Evolutionary conservation across 2,888 invertebrate genomes (phyloP).

Genomic region (Meliscaeva auricollis): DNA sequence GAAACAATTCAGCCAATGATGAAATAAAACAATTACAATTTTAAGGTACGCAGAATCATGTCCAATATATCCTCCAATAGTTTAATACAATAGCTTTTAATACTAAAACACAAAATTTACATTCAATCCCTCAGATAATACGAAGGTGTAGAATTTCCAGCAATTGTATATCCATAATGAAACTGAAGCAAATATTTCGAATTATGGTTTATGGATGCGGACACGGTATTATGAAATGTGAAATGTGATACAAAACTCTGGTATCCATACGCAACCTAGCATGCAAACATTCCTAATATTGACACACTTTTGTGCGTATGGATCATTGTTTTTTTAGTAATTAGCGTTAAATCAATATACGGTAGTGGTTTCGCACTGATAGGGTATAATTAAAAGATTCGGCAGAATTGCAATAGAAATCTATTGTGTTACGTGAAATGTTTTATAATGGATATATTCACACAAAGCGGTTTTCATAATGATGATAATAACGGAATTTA

Average conservation of each 20-base stretch:
- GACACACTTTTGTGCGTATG: background rate
- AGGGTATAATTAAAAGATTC: conserved; percentile 63
- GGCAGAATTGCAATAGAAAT: conserved; percentile 32
- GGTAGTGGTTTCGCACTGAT: conserved; percentile 17
- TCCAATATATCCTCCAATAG: background rate
- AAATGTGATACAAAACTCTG: background rate
- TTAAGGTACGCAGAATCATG: background rate
- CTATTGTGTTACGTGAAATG: conserved; percentile 30
- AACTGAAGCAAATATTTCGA: background rate
- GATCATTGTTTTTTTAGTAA: conserved; percentile 15
- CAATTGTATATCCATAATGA: background rate
- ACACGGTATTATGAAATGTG: too few species aligned
- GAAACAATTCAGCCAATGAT: background rate
- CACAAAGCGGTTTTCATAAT: conserved; percentile 29
- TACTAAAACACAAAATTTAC: background rate
- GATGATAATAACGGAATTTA: conserved; percentile 23
- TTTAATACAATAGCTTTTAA: background rate
- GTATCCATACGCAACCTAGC: background rate
- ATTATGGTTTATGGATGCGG: background rate
- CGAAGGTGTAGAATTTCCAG: conserved; percentile 21
- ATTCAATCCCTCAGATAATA: background rate
- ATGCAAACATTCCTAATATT: background rate
- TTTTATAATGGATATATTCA: conserved; percentile 25
- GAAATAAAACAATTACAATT: background rate
- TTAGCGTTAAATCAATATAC: conserved; percentile 54